Evolutionary conservation across 2,888 invertebrate species (phyloP), one percentile per base, ranked within the genome.

Genomic region (Junonia oenone): DNA sequence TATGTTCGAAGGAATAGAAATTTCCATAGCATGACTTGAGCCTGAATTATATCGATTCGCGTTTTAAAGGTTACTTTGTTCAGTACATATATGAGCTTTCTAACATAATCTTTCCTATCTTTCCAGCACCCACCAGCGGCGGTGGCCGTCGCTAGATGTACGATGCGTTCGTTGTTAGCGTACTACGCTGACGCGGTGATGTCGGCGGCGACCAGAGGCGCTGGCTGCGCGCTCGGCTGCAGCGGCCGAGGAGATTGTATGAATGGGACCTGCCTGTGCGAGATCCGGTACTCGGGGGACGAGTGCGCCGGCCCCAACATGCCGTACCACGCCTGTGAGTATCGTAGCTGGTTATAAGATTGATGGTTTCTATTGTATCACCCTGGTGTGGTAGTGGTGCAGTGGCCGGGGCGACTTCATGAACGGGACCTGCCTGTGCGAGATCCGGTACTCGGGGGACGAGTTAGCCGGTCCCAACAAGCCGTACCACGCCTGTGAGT

Each of bases 191-290:
- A 86, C 70, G 87, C 85, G 57, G 79, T 88, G 70, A 88, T 89
- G 89, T 68, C 82, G 61, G 86, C 78, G 54, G 85, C 81, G 55
- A 75, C 72, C 50, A 73, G 83, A 19, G 80, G 83, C 62, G 88
- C 91, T 43, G 92, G 92, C 69, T 95, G 95, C 77, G 92, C 91
- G 56, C 92, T 92, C 68, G 95, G 94, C 82, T 97, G 97, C 89
- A 97, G 96, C 72, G 97, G 97, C 61, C 94, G 96, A 62, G 97
- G 97, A 15, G 97, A 97, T 87, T 97, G 97, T 83, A 93, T 95
- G 77, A 96, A 97, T 81, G 97, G 97, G 63, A 97, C 96, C 52
- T 97, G 97, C 78, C 92, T 97, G 67, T 97, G 97, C 83, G 97
- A 97, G 91, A 97, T 97, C 68, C 92, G 94, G 53, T 98, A 95